These are phyloP conservation scores for Hedya salicella DNA, from an alignment of 2,888 invertebrate species.

Conservation along the genomic window DNA sequence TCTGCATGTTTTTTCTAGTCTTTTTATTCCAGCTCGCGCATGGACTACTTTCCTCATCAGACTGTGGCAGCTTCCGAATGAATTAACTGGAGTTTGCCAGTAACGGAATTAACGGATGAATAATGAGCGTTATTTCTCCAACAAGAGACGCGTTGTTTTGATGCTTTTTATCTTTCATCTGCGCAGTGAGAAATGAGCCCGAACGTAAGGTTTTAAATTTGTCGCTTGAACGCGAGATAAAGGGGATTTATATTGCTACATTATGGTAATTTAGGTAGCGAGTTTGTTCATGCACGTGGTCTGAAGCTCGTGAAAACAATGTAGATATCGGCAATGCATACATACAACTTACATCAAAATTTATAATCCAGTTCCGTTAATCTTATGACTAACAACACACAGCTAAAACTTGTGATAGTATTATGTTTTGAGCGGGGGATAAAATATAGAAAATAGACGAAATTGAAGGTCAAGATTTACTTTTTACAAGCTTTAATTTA, in stretches of 20 bases:
- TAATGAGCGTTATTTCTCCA: constrained; percentile 58
- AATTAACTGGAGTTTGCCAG: constrained; percentile 59
- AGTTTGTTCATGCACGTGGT: neutral
- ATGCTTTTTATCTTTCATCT: constrained; percentile 48
- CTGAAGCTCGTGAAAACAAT: neutral
- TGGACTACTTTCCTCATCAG: neutral
- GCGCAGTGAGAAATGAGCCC: constrained; percentile 35
- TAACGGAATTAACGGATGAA: constrained; percentile 50
- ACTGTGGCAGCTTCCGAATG: constrained; percentile 48
- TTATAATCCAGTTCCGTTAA: no score
- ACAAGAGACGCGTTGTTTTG: constrained; percentile 48
- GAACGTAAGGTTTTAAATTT: constrained; percentile 40
- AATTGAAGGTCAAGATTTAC: no score
- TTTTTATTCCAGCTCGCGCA: neutral
- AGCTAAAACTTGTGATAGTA: no score
- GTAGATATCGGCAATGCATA: no score
- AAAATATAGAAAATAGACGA: no score
- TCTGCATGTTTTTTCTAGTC: no score
- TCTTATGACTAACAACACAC: no score
- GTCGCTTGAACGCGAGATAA: constrained; percentile 21
- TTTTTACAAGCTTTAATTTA: no score
- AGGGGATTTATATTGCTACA: constrained; percentile 19
- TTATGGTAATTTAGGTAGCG: constrained; percentile 11
- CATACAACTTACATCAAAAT: no score
- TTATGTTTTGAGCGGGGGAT: no score